These are phyloP conservation scores for Melanophora roralis DNA, from an alignment of 2,888 invertebrate species.

Conservation along the genomic window DNA sequence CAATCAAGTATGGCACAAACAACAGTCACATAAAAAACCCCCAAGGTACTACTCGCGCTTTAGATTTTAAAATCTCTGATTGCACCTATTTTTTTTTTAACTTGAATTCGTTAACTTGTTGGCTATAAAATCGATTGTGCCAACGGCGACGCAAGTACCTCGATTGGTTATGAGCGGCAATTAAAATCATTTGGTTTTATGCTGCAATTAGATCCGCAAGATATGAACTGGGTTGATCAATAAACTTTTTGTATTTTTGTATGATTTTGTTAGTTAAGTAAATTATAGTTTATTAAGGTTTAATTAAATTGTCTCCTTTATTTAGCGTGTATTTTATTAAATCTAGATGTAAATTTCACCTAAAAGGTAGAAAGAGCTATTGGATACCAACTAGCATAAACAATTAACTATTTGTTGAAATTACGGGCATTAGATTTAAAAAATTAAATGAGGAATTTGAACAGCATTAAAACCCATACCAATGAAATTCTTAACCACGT, in stretches of 20 bases:
- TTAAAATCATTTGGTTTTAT: slow-evolving; percentile 45
- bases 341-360: too few species aligned
- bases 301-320: too few species aligned
- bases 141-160: not conserved
- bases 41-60: too few species aligned
- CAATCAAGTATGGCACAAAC: not conserved
- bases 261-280: not conserved
- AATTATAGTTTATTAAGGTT: slow-evolving; percentile 7
- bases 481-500: too few species aligned
- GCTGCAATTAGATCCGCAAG: slow-evolving; percentile 16
- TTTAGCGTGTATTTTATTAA: too few species aligned
- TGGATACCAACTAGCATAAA: too few species aligned
- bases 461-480: too few species aligned
- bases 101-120: not conserved
- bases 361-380: too few species aligned
- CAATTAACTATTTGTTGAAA: too few species aligned
- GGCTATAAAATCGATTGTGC: slow-evolving; percentile 2
- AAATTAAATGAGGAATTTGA: too few species aligned
- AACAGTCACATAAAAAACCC: not conserved
- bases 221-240: slow-evolving; percentile 2
- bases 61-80: not conserved
- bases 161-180: slow-evolving; percentile 24
- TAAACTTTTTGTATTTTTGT: not conserved
- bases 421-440: too few species aligned
- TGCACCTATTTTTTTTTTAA: not conserved